These are phyloP conservation scores for Clinocottus analis DNA, from an alignment of 2,113 vertebrate species.

Conservation along the genomic window DNA sequence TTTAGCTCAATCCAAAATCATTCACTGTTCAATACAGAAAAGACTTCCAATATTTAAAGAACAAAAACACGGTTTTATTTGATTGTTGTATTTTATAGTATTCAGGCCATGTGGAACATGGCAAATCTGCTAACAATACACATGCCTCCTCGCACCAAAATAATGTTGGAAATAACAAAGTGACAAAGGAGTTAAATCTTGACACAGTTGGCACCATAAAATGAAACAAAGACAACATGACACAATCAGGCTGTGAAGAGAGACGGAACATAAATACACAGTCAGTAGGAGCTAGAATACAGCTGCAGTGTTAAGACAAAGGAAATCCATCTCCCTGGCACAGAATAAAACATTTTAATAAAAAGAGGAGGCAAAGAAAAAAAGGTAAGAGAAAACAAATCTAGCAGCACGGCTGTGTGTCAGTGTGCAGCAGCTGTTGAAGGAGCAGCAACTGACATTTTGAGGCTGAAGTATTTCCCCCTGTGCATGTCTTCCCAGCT, in stretches of 20 bases:
- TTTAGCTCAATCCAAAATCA: background rate
- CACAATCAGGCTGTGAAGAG: background rate
- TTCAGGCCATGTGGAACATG: background rate
- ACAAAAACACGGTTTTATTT: no score
- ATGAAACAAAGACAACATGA: conserved; percentile 9
- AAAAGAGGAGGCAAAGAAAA: conserved; percentile 27
- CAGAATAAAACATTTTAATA: conserved; percentile 48
- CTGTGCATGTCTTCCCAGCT: conserved; percentile 32
- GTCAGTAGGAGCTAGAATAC: background rate
- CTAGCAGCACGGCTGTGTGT: conserved; percentile 29
- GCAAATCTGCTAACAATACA: background rate
- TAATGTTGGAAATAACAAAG: conserved; percentile 7
- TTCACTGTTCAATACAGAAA: background rate
- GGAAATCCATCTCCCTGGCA: conserved; percentile 44
- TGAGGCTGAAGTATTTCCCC: conserved; percentile 69
- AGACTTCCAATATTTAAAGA: no score
- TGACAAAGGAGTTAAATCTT: conserved; percentile 7
- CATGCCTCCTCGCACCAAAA: conserved; percentile 6
- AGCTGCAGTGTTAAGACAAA: conserved; percentile 30
- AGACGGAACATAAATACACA: conserved; percentile 1
- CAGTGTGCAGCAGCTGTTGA: conserved; percentile 31
- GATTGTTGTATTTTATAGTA: background rate
- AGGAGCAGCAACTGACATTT: conserved; percentile 60
- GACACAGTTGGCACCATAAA: conserved; percentile 14
- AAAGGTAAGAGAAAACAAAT: conserved; percentile 44